Base-by-base conservation (phyloP, 2,113 vertebrate genomes). In the Passer montanus region DNA sequence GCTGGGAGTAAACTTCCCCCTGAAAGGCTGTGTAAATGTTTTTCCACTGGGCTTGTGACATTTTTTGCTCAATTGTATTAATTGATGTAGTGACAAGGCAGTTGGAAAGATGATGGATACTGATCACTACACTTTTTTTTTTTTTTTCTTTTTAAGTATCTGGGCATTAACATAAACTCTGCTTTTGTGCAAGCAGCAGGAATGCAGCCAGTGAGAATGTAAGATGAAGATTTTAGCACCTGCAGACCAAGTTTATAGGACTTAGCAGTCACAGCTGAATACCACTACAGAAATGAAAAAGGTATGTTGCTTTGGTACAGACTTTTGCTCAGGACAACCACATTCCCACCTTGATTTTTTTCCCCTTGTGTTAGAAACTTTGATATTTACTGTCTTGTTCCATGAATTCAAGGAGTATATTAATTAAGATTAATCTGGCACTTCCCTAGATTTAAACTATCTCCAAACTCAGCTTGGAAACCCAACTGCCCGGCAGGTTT, bases 101-200 rank as follows among this genome's bases (percentile, higher is more conserved):
- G 97, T 97, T 96, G 98, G 94, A 97, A 97, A 98, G 97, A 99
- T 99, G 99, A 99, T 99, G 98, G 98, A 99, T 99, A 98, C 98
- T 99, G 98, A 99, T 98, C 98, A 99, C 98, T 97, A 94, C 98
- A 98, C 97, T 98, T 98, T 99, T 53, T 70, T 87, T 73, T 69
- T 83, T 76, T 88, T 88, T 69, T n/a, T n/a, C 21, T 70, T 84
- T 60, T 60, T 4, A 93, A 70, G 83, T 97, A 89, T 95, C 93
- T 98, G 27, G 82, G 43, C 39, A 97, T 98, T 98, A 97, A 93
- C 95, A 98, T 97, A 97, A 97, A 90, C 46, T 83, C 95, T 96
- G 93, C 69, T 93, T 97, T 97, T 97, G 82, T 97, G 46, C 80
- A 93, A 95, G 93, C 3, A 4, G 44, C 39, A 50, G 41, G 9